These are phyloP conservation scores for Isichthys henryi DNA, from an alignment of 2,113 vertebrate species.

Conservation along the genomic window DNA sequence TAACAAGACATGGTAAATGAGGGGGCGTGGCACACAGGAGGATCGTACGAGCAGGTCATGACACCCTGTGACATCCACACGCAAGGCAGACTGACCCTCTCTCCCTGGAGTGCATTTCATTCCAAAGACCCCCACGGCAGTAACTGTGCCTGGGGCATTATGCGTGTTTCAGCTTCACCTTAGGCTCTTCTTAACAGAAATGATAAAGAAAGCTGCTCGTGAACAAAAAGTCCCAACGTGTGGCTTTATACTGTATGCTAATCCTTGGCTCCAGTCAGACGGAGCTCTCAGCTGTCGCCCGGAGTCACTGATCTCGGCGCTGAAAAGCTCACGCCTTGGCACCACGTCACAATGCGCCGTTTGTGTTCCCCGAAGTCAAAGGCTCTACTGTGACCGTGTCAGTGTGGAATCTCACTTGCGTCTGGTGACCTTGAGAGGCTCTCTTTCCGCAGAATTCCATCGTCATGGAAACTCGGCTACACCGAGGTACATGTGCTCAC, in stretches of 20 bases:
- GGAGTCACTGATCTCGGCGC: not conserved
- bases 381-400: not conserved
- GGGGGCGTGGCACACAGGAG: no score
- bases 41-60: no score
- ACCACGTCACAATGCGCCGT: not conserved
- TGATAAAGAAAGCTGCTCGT: not conserved
- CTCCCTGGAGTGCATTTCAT: not conserved
- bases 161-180: not conserved
- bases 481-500: not conserved
- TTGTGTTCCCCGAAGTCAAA: not conserved
- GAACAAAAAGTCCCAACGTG: not conserved
- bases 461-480: constrained; percentile 2
- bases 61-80: not conserved
- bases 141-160: not conserved
- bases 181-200: not conserved
- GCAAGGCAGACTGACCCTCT: not conserved
- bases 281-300: not conserved
- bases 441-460: not conserved
- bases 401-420: not conserved
- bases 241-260: not conserved
- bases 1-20: no score
- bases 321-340: not conserved
- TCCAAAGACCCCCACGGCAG: not conserved
- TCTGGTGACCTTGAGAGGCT: not conserved
- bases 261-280: not conserved